A percentile compares a stretch with the other conserved stretches of the same genome.
These are phyloP conservation scores for Drosophila funebris DNA, from an alignment of 1,140 invertebrate species.

Conservation along the genomic window DNA sequence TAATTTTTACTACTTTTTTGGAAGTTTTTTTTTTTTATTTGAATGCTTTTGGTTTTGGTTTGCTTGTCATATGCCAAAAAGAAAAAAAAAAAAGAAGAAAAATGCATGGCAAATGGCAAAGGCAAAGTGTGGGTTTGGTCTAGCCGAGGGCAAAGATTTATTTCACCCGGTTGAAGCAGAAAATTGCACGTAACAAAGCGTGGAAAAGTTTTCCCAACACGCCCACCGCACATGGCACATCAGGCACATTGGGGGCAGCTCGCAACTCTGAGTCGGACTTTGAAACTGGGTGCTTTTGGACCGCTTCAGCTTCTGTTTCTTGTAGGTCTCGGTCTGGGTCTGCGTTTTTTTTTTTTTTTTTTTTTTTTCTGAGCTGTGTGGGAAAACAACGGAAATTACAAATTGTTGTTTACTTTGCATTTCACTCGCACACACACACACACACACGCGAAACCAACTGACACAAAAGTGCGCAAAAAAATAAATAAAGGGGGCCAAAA, in stretches of 20 bases:
- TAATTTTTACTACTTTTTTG: background rate
- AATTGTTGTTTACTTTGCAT: constrained; percentile 78
- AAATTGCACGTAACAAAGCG: constrained; percentile 77
- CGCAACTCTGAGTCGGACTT: constrained; percentile 6
- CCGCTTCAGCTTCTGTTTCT: constrained; percentile 2
- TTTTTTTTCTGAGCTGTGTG: constrained; percentile 3
- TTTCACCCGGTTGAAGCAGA: constrained; percentile 73
- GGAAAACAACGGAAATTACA: constrained; percentile 73
- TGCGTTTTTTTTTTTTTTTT: constrained; percentile 1
- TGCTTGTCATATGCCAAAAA: constrained; percentile 43
- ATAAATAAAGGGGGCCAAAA: constrained; percentile 33
- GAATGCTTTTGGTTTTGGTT: background rate
- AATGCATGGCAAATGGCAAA: constrained; percentile 17
- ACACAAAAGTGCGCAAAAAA: constrained; percentile 50
- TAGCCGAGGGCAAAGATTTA: constrained; percentile 58
- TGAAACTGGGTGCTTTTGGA: background rate
- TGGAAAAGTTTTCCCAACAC: constrained; percentile 61
- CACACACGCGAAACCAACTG: constrained; percentile 33
- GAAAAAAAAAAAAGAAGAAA: too few relatives aligned
- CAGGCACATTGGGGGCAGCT: background rate
- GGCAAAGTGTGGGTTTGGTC: constrained; percentile 2
- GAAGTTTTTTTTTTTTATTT: background rate
- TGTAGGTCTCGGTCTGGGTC: constrained; percentile 16
- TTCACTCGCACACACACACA: constrained; percentile 54
- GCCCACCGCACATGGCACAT: constrained; percentile 31